Conservation (phyloP, 2,113 vertebrate genomes). For the Scortum barcoo region DNA sequence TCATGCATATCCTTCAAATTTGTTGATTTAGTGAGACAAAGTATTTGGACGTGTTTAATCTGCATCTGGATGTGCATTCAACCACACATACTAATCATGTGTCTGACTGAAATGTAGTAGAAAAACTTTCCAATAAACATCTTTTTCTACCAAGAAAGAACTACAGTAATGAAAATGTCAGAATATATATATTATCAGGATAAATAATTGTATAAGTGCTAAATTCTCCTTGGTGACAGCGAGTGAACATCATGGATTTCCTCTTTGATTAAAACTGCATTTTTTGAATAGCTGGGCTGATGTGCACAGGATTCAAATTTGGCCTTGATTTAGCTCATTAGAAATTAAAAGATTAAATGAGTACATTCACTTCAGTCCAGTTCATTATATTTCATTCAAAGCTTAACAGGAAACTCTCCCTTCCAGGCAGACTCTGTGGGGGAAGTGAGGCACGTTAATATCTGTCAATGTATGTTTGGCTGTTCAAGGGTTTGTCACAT, state of each 20-base stretch:
- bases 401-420: not conserved
- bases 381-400: not conserved
- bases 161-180: not conserved
- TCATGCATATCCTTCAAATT: not conserved
- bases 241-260: constrained; percentile 13
- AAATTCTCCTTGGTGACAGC: not conserved
- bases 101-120: not conserved
- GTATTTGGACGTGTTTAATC: not conserved
- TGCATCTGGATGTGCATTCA: not conserved
- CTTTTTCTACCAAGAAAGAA: not conserved
- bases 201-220: not conserved
- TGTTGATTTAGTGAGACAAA: not conserved
- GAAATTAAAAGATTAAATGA: constrained; percentile 22
- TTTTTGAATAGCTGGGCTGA: not conserved
- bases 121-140: not conserved
- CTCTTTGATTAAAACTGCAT: constrained; percentile 19
- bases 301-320: not conserved
- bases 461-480: not conserved
- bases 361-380: not conserved
- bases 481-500: not conserved
- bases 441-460: not conserved
- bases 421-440: not conserved
- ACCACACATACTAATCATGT: not conserved
- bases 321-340: not conserved
- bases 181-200: not conserved